These are phyloP conservation scores for Antheraea yamamai DNA, from an alignment of 2,888 invertebrate genomes.

Conservation along the genomic window DNA sequence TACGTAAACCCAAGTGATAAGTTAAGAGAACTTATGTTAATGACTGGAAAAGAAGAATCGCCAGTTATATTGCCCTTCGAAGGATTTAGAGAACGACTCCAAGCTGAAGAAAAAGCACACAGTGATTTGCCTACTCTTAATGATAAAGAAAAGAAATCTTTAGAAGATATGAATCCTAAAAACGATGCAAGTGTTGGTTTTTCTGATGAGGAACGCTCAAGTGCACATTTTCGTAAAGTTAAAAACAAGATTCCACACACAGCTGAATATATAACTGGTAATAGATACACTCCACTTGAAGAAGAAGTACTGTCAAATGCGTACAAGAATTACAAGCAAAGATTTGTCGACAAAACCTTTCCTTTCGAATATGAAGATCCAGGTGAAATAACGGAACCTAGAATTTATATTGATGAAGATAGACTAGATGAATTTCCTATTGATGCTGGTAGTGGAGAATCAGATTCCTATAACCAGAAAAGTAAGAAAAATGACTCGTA, in stretches of 20 bases:
- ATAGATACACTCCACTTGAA: constrained; percentile 67
- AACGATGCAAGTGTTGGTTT: constrained; percentile 58
- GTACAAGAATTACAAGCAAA: constrained; percentile 72
- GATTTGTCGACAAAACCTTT: constrained; percentile 72
- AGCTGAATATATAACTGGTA: constrained; percentile 70
- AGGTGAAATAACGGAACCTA: constrained; percentile 76
- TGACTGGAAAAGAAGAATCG: constrained; percentile 60
- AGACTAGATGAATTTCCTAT: constrained; percentile 66
- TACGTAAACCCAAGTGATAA: constrained; percentile 57
- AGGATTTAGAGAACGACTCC: constrained; percentile 72
- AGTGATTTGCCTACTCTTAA: constrained; percentile 42
- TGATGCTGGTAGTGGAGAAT: constrained; percentile 72
- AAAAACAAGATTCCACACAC: constrained; percentile 67
- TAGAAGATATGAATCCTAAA: constrained; percentile 44
- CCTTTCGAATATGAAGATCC: constrained; percentile 77
- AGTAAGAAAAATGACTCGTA: constrained; percentile 43
- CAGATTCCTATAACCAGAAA: constrained; percentile 60
- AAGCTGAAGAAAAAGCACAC: constrained; percentile 52
- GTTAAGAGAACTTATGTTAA: constrained; percentile 64
- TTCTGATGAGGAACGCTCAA: constrained; percentile 75
- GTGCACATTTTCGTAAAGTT: constrained; percentile 72
- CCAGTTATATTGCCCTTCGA: constrained; percentile 68
- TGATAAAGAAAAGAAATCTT: constrained; percentile 70
- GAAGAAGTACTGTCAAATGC: constrained; percentile 73
- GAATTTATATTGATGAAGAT: constrained; percentile 82